phyloP scores from a whole-genome alignment of 2,888 invertebrate genomes.

The Sepioteuthis lessoniana region DNA sequence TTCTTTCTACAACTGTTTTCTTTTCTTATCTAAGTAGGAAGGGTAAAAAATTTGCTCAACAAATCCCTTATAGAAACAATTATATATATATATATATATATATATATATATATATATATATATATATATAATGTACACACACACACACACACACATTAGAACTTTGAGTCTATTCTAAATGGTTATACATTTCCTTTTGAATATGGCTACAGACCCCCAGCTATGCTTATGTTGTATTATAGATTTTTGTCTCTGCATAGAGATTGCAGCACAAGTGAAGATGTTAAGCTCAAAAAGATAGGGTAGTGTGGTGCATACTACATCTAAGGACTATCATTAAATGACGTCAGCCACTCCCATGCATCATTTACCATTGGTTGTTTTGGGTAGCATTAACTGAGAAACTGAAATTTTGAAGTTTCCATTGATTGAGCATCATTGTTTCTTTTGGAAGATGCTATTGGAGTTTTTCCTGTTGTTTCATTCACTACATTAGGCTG shows the following conservation, averaged over 20 bases:
- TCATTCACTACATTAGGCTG: background rate
- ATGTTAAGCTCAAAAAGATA: background rate
- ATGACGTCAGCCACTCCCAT: background rate
- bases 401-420: background rate
- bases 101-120: too few relatives aligned
- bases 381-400: background rate
- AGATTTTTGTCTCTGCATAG: background rate
- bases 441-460: background rate
- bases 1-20: background rate
- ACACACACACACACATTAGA: too few relatives aligned
- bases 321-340: constrained; percentile 17
- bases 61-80: background rate
- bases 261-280: constrained; percentile 13
- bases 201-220: background rate
- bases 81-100: background rate
- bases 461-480: background rate
- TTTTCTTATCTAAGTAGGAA: background rate
- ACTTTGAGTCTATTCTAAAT: background rate
- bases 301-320: background rate
- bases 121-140: too few relatives aligned
- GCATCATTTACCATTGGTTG: constrained; percentile 18
- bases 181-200: background rate
- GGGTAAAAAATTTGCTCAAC: background rate
- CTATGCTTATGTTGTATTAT: constrained; percentile 23
- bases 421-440: background rate